phyloP scores from a whole-genome alignment of 2,797 vertebrate genomes.

The Dallia pectoralis region DNA sequence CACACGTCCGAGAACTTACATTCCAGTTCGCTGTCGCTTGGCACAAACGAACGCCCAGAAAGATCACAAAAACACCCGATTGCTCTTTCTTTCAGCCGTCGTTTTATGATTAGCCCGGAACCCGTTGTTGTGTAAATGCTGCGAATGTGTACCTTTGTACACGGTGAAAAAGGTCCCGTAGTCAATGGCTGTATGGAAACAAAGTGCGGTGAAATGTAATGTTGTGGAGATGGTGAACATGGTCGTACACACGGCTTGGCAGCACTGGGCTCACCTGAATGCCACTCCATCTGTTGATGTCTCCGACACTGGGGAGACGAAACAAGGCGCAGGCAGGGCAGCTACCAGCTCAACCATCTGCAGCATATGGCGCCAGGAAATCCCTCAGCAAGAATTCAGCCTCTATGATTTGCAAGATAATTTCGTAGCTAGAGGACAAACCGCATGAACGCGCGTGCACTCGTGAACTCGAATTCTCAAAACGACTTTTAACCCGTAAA shows the following conservation, averaged over 20 bases:
- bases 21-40: background rate
- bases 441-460: background rate
- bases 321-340: slow-evolving; percentile 18
- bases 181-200: background rate
- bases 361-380: slow-evolving; percentile 21
- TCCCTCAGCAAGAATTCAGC: background rate
- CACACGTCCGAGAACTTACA: background rate
- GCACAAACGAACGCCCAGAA: background rate
- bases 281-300: slow-evolving; percentile 25
- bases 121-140: background rate
- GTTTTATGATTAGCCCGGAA: background rate
- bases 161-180: background rate
- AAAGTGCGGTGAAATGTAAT: slow-evolving; percentile 22
- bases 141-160: background rate
- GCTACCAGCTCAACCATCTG: slow-evolving; percentile 34
- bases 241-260: slow-evolving; percentile 5
- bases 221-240: slow-evolving; percentile 25
- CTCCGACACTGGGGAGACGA: slow-evolving; percentile 18
- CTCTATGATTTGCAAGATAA: background rate
- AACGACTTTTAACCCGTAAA: background rate
- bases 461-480: background rate
- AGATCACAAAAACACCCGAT: background rate
- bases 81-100: background rate
- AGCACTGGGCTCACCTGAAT: slow-evolving; percentile 19
- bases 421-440: background rate